Evolutionary conservation across 2,113 vertebrate genomes (phyloP).

Genomic region (Pteropus alecto): DNA sequence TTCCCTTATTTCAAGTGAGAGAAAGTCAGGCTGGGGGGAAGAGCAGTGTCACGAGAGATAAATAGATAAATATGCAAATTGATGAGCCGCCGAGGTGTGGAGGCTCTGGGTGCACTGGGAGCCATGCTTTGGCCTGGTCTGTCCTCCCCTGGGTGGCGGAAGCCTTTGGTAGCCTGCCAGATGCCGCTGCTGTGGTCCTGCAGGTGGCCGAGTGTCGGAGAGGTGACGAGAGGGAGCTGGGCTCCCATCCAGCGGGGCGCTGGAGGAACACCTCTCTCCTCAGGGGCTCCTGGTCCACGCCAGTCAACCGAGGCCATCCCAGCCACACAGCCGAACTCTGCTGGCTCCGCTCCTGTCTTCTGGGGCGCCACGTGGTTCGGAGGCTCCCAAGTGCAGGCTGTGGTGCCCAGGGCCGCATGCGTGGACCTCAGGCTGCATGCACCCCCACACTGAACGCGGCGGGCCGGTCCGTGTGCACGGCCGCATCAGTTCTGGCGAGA

Average conservation of each 20-base stretch:
- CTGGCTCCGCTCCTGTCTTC: accelerated
- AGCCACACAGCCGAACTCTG: accelerated
- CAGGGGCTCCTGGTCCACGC: background rate
- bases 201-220: background rate
- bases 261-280: background rate
- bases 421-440: no score
- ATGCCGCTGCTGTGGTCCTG: background rate
- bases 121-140: background rate
- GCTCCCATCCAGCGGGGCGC: accelerated
- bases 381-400: background rate
- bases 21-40: background rate
- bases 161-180: background rate
- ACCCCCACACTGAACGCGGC: background rate
- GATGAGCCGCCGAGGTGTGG: background rate
- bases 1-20: background rate
- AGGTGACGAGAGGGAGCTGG: accelerated
- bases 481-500: background rate
- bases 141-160: background rate
- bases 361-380: background rate
- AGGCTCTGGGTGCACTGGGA: no score
- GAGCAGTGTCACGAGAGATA: background rate
- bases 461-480: no score
- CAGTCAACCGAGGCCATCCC: background rate
- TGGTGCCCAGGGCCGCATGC: background rate
- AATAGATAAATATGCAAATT: background rate